phyloP scores from a whole-genome alignment of 2,888 invertebrate genomes.

The Endomychus coccineus region DNA sequence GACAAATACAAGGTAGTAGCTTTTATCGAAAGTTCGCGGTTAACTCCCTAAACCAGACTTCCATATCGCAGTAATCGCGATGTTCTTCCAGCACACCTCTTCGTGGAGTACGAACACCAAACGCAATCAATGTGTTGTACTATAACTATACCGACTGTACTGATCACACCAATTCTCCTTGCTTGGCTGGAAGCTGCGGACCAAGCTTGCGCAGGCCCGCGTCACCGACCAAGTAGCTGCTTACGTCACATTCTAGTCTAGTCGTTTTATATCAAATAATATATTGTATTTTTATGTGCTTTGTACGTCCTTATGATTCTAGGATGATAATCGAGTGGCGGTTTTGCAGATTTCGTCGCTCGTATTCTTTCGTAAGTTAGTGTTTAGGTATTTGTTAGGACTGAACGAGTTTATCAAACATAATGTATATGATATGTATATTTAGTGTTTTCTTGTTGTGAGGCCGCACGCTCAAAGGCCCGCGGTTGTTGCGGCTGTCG shows the following conservation, averaged over 20 bases:
- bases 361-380: slow-evolving; percentile 23
- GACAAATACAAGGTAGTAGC: no score
- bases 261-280: slow-evolving; percentile 43
- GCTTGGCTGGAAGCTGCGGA: slow-evolving; percentile 45
- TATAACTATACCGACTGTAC: slow-evolving; percentile 37
- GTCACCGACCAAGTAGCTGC: slow-evolving; percentile 39
- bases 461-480: slow-evolving; percentile 36
- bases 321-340: no score
- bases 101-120: slow-evolving; percentile 37
- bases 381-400: slow-evolving; percentile 40
- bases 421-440: slow-evolving; percentile 31
- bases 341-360: no score
- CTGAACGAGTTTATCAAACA: slow-evolving; percentile 39
- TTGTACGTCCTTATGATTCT: slow-evolving; percentile 43
- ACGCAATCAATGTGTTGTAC: slow-evolving; percentile 36
- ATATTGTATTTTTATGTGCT: slow-evolving; percentile 44
- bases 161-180: slow-evolving; percentile 41
- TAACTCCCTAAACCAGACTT: no score
- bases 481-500: slow-evolving; percentile 37
- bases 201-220: slow-evolving; percentile 40
- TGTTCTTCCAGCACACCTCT: slow-evolving; percentile 16
- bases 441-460: slow-evolving; percentile 43
- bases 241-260: slow-evolving; percentile 40
- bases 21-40: no score
- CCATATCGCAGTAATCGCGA: no score